Base-by-base conservation (phyloP, 2,113 vertebrate species). In the Rhadina sibilatrix region DNA sequence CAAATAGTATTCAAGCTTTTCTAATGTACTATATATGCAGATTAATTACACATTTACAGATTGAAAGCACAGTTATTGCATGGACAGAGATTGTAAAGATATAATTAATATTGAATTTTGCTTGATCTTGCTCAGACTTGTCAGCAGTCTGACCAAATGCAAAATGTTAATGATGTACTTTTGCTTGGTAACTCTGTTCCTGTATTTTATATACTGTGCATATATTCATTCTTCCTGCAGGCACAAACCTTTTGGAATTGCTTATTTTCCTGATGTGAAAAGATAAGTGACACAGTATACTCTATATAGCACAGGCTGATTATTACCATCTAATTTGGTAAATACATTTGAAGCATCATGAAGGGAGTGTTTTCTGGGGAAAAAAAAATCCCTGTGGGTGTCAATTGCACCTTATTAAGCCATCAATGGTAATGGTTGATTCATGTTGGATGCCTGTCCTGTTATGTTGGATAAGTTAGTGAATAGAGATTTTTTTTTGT, bases 401-500 rank as follows among this genome's bases (percentile, higher is more conserved):
- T 35, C 35, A 21, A 11, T 15, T 80, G 24, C 8, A 35, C 5
- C 20, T 68, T 27, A 24, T 38, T n/a, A 54, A 59, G 10, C 6
- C 10, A 4, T 80, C 0, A 1, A 1, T n/a, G 15, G 1, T 54
- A 10, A 6, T 60, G 63, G 6, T 12, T 2, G 1, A 10, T 33
- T 81, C 1, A 2, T 10, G 16, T 14, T 74, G 56, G 33, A 24
- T 89, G 31, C 9, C 66, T 75, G 7, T 54, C 23, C 9, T 37
- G 12, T 23, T 75, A 4, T 1, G 2, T 17, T 49, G 21, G 15
- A 27, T 18, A 20, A 50, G 23, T 42, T 72, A 25, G 5, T 0
- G 2, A 66, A 21, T 15, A 20, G 66, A 46, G 18, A 9, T 59
- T 60, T 15, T 49, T 18, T 30, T 12, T 35, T 53, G 38, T 53